Evolutionary conservation across 2,113 vertebrate species (phyloP).

Genomic region (Eurypyga helias): DNA sequence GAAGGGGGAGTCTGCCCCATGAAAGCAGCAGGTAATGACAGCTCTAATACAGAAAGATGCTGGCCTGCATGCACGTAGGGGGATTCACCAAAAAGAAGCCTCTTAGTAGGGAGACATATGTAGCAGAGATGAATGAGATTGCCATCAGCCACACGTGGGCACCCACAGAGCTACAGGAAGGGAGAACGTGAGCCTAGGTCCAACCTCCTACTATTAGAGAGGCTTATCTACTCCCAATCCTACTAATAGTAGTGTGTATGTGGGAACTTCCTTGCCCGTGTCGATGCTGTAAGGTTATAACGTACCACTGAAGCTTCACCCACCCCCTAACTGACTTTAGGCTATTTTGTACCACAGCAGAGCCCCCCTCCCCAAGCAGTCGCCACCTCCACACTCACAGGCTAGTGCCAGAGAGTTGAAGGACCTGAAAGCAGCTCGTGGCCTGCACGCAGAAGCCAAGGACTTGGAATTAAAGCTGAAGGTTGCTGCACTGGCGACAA

Average conservation of each 20-base stretch:
- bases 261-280: neutral
- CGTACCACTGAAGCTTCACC: neutral
- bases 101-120: neutral
- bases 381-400: neutral
- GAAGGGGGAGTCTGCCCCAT: neutral
- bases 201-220: neutral
- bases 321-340: accelerated
- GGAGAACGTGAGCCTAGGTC: neutral
- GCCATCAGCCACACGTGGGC: neutral
- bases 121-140: neutral
- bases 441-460: neutral
- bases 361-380: neutral
- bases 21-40: neutral
- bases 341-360: neutral
- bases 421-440: neutral
- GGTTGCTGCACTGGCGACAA: neutral
- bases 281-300: neutral
- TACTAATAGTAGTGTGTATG: neutral
- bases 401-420: neutral
- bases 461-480: neutral
- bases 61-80: neutral
- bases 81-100: neutral
- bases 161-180: neutral
- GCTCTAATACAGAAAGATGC: neutral
- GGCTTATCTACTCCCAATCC: neutral